These are phyloP conservation scores for Sarcophaga subvicina DNA, from an alignment of 2,888 invertebrate genomes.

Conservation along the genomic window DNA sequence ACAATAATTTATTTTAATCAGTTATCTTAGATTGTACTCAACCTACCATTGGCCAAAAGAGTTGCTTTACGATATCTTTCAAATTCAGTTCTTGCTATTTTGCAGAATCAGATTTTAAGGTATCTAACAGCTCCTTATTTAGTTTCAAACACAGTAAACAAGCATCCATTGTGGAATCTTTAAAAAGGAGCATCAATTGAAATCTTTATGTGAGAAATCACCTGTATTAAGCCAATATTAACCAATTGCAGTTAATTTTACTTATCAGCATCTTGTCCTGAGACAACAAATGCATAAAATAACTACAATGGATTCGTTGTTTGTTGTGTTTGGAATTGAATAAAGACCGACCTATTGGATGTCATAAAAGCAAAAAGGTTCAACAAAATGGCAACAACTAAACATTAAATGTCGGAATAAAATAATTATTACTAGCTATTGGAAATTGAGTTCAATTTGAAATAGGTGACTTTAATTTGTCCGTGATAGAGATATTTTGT, in stretches of 20 bases:
- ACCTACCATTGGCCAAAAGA: conserved; percentile 56
- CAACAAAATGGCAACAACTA: conserved; percentile 24
- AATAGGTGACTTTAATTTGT: conserved; percentile 63
- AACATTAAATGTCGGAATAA: background rate
- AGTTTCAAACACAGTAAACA: conserved; percentile 58
- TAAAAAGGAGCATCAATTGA: background rate
- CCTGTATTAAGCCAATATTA: no score
- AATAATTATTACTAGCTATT: no score
- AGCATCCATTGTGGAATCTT: conserved; percentile 21
- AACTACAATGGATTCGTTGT: background rate
- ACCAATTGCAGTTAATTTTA: no score
- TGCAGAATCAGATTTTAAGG: conserved; percentile 24
- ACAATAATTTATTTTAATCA: background rate
- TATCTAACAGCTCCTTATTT: conserved; percentile 43
- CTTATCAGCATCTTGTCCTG: no score
- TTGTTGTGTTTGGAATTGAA: conserved; percentile 24
- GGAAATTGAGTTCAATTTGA: no score
- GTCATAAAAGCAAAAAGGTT: background rate
- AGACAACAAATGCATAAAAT: no score
- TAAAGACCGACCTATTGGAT: background rate
- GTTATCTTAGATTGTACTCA: background rate
- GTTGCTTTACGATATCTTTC: conserved; percentile 29
- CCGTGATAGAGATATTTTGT: no score
- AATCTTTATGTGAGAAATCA: no score
- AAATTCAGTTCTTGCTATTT: conserved; percentile 49